Evolutionary conservation across 1,140 invertebrate genomes (phyloP).

Genomic region (Anoplophora glabripennis): DNA sequence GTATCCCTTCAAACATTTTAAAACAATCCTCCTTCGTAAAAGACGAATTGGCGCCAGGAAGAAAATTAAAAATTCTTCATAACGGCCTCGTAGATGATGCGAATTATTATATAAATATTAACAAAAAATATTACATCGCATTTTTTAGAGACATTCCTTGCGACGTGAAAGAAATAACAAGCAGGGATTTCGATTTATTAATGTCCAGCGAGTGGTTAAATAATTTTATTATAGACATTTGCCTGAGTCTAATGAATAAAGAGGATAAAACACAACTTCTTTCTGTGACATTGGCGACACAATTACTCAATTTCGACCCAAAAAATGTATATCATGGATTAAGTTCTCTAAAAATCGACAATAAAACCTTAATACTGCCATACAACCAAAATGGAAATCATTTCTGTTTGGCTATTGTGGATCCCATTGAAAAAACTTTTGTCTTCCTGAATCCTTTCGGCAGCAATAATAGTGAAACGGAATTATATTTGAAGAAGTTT

Average conservation of each 20-base stretch:
- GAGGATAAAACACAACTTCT: neutral
- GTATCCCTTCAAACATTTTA: too few relatives aligned
- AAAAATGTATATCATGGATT: neutral
- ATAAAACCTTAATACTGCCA: neutral
- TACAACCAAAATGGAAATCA: neutral
- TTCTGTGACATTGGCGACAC: too few relatives aligned
- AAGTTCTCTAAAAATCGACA: neutral
- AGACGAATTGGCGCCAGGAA: neutral
- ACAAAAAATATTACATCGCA: conserved; percentile 1
- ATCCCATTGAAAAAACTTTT: conserved; percentile 1
- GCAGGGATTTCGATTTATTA: neutral
- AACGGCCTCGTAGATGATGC: neutral
- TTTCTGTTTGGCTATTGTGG: conserved; percentile 8
- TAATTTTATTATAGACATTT: conserved; percentile 5
- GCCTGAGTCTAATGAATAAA: neutral
- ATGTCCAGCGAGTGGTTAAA: neutral
- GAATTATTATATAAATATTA: conserved; percentile 1
- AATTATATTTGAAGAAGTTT: neutral
- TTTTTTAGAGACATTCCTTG: neutral
- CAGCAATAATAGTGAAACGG: neutral
- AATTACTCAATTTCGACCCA: neutral
- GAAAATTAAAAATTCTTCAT: neutral
- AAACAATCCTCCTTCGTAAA: too few relatives aligned
- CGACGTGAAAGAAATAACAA: neutral
- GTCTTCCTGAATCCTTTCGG: conserved; percentile 7